phyloP scores from a whole-genome alignment of 2,797 vertebrate genomes.

The Ctenosaura bakeri region DNA sequence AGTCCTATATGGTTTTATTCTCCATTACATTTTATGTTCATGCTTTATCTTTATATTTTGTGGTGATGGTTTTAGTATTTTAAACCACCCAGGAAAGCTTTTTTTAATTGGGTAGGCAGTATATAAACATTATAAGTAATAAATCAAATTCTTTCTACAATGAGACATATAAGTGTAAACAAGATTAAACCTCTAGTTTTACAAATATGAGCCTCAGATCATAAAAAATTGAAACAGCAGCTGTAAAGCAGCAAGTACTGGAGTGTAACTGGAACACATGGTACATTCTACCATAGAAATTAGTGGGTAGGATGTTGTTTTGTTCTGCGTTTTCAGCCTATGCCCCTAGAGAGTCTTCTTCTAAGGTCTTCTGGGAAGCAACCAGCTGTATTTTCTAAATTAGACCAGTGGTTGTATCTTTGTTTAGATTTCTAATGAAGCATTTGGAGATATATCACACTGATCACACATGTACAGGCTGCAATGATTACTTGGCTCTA shows the following conservation, averaged over 20 bases:
- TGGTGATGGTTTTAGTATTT: neutral
- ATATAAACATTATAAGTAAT: neutral
- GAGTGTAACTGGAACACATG: neutral
- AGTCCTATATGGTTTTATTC: neutral
- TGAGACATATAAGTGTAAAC: neutral
- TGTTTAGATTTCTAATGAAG: slow-evolving; percentile 23
- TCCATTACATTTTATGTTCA: neutral
- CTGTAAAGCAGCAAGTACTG: slow-evolving; percentile 22
- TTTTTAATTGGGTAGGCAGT: neutral
- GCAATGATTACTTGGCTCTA: neutral
- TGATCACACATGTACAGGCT: slow-evolving; percentile 1
- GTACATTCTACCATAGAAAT: neutral
- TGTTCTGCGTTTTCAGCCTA: slow-evolving; percentile 2
- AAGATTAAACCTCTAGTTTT: slow-evolving; percentile 6
- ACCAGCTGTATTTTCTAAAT: slow-evolving; percentile 30
- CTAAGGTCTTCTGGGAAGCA: slow-evolving; percentile 28
- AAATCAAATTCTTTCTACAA: neutral
- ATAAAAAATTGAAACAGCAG: neutral
- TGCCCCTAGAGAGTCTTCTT: slow-evolving; percentile 4
- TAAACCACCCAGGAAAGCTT: neutral
- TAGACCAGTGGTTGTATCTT: neutral
- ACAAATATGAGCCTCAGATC: neutral
- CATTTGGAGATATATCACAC: slow-evolving; percentile 14
- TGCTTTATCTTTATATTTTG: neutral
- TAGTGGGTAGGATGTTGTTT: slow-evolving; percentile 8